Evolutionary conservation across 2,888 invertebrate species (phyloP).

Genomic region (Scaeva pyrastri): DNA sequence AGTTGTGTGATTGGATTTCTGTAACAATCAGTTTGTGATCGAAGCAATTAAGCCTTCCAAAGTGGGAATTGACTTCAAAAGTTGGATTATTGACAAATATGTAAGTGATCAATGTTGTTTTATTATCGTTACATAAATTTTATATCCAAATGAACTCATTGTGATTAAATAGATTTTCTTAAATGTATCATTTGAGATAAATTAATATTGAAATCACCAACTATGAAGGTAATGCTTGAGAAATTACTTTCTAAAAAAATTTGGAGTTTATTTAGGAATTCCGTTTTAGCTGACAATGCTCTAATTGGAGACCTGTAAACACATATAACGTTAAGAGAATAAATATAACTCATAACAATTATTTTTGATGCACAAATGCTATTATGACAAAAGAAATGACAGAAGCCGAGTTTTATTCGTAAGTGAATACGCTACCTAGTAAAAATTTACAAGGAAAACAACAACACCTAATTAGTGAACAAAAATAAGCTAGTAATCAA

Average conservation of each 20-base stretch:
- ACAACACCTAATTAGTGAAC: too few relatives aligned
- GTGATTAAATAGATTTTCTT: background rate
- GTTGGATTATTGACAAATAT: background rate
- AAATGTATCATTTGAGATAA: background rate
- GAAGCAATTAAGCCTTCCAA: background rate
- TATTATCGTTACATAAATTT: background rate
- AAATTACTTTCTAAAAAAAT: background rate
- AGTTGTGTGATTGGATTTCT: background rate
- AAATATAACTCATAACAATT: background rate
- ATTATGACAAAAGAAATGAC: too few relatives aligned
- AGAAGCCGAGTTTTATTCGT: too few relatives aligned
- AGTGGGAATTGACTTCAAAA: background rate
- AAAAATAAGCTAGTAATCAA: too few relatives aligned
- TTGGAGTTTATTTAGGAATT: background rate
- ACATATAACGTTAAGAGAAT: background rate
- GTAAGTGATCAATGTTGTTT: background rate
- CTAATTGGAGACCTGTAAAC: background rate
- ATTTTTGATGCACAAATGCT: conserved; percentile 6
- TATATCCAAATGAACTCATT: background rate
- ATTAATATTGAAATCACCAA: background rate
- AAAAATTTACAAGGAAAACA: too few relatives aligned
- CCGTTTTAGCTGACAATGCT: background rate
- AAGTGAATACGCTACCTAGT: too few relatives aligned
- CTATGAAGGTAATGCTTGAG: background rate
- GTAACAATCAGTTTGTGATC: background rate